Evolutionary conservation across 2,113 vertebrate species (phyloP).

Genomic region (Lathamus discolor): DNA sequence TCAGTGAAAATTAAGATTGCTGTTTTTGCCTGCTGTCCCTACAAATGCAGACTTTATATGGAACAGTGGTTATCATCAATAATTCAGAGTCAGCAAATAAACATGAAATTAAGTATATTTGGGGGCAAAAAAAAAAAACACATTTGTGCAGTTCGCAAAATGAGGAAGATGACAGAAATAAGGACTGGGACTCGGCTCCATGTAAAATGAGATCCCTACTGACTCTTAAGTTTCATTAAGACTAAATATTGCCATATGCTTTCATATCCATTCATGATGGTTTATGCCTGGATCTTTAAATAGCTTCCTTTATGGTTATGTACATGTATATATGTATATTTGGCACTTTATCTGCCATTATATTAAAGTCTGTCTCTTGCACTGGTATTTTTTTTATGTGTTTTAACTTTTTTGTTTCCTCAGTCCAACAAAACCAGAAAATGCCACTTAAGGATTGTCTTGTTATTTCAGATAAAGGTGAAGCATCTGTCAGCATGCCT

Average conservation of each 20-base stretch:
- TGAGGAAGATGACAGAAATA: neutral
- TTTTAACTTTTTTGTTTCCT: neutral
- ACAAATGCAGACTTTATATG: neutral
- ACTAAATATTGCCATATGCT: neutral
- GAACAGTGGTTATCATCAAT: neutral
- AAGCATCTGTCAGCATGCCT: neutral
- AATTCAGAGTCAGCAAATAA: neutral
- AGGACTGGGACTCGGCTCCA: rapidly evolving
- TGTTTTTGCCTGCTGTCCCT: neutral
- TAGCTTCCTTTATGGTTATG: neutral
- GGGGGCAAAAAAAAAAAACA: neutral
- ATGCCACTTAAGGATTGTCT: neutral
- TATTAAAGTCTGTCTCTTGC: neutral
- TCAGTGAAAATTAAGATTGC: neutral
- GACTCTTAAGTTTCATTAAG: neutral
- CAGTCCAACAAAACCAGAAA: neutral
- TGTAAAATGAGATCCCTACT: neutral
- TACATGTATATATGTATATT: neutral
- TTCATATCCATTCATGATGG: neutral
- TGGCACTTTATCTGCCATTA: neutral
- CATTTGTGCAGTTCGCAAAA: neutral
- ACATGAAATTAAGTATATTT: neutral
- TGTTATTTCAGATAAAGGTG: neutral
- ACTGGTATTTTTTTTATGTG: neutral
- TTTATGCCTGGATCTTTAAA: neutral